These are phyloP conservation scores for Montifringilla adamsi DNA, from an alignment of 2,113 vertebrate species.

Conservation along the genomic window DNA sequence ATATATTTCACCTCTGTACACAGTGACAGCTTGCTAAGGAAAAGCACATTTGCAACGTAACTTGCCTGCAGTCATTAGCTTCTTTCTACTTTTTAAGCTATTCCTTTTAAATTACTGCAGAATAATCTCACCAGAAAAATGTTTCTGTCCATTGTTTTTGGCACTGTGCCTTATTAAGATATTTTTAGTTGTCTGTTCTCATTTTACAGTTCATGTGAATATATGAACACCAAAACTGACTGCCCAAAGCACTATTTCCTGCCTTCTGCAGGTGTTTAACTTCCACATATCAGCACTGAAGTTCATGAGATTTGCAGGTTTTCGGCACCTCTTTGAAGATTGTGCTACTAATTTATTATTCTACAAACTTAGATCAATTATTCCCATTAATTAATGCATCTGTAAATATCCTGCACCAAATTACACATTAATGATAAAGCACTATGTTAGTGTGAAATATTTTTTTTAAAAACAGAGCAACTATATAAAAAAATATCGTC, in stretches of 20 bases:
- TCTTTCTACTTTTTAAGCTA: slow-evolving; percentile 7
- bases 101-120: slow-evolving; percentile 43
- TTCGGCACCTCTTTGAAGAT: background rate
- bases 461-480: background rate
- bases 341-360: background rate
- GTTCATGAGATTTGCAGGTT: background rate
- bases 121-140: slow-evolving; percentile 32
- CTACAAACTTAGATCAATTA: background rate
- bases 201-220: slow-evolving; percentile 14
- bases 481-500: background rate
- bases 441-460: background rate
- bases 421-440: background rate
- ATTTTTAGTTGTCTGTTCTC: slow-evolving; percentile 6
- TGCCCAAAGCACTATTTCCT: background rate
- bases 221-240: background rate
- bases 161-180: background rate
- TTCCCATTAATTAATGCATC: background rate
- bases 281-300: background rate
- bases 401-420: background rate
- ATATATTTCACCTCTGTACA: slow-evolving; percentile 57
- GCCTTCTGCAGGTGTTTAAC: slow-evolving; percentile 1
- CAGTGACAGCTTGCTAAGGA: slow-evolving; percentile 34
- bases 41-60: slow-evolving; percentile 21
- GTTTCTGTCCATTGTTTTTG: slow-evolving; percentile 34
- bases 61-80: slow-evolving; percentile 45